phyloP scores from a whole-genome alignment of 2,888 invertebrate species.

The Nineta flava region DNA sequence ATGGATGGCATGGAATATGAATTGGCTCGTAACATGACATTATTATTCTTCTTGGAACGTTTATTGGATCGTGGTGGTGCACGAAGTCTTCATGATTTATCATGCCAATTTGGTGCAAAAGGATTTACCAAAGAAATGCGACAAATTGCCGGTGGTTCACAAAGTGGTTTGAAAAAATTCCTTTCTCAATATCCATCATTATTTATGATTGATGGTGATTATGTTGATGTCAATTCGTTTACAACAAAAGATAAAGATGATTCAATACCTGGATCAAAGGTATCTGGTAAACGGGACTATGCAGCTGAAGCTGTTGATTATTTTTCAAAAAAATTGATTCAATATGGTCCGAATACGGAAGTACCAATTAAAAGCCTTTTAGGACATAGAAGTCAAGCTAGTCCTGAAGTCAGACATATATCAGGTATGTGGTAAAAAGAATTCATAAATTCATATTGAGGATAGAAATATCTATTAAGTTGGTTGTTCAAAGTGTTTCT shows the following conservation, averaged over 20 bases:
- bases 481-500: no score
- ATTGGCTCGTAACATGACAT: conserved; percentile 83
- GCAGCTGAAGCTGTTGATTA: conserved; percentile 95
- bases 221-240: conserved; percentile 71
- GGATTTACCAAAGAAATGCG: conserved; percentile 99
- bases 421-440: conserved; percentile 44
- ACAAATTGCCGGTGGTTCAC: conserved; percentile 88
- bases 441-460: conserved; percentile 5
- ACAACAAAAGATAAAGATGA: conserved; percentile 6
- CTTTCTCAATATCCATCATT: conserved; percentile 90
- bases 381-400: conserved; percentile 92
- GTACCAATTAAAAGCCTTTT: conserved; percentile 92
- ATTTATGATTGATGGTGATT: conserved; percentile 88
- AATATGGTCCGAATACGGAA: conserved; percentile 91
- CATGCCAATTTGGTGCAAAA: conserved; percentile 98
- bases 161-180: conserved; percentile 91
- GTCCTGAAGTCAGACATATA: conserved; percentile 92
- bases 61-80: conserved; percentile 94
- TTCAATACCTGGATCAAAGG: neutral
- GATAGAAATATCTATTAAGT: neutral
- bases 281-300: conserved; percentile 62
- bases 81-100: conserved; percentile 90
- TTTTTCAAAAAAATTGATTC: conserved; percentile 86
- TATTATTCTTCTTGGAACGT: conserved; percentile 96
- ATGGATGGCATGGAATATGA: conserved; percentile 94